Percentiles rank a stretch among this genome's conserved stretches.
Conservation (phyloP, 2,888 invertebrate genomes). For the Drosophila gaucha region DNA sequence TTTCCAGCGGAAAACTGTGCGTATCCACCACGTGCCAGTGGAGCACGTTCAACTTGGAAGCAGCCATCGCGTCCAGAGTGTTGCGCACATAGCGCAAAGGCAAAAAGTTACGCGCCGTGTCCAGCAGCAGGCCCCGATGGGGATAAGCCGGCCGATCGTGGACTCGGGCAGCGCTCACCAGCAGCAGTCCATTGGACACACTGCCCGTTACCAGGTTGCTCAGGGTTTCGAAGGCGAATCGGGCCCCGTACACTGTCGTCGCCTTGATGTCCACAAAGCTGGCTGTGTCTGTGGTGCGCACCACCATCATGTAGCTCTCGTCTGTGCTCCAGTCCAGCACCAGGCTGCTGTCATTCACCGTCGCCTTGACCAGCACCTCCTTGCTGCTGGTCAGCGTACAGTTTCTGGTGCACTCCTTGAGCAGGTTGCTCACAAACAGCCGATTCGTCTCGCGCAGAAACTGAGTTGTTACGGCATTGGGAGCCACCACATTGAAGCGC, state of each 20-base stretch:
- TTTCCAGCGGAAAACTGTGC: slow-evolving; percentile 95
- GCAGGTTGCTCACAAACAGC: slow-evolving; percentile 86
- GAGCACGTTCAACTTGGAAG: slow-evolving; percentile 95
- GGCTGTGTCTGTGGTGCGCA: slow-evolving; percentile 86
- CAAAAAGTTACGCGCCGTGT: slow-evolving; percentile 95
- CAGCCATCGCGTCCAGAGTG: slow-evolving; percentile 92
- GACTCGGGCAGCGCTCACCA: slow-evolving; percentile 88
- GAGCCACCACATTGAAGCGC: slow-evolving; percentile 86
- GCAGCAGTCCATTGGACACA: slow-evolving; percentile 86
- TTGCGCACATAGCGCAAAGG: slow-evolving; percentile 89
- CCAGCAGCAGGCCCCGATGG: slow-evolving; percentile 94
- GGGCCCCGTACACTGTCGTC: slow-evolving; percentile 89
- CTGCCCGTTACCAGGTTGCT: slow-evolving; percentile 87
- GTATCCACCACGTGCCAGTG: slow-evolving; percentile 97
- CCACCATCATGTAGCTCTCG: slow-evolving; percentile 88
- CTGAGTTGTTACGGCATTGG: slow-evolving; percentile 85
- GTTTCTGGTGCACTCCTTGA: slow-evolving; percentile 87
- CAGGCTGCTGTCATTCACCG: slow-evolving; percentile 85
- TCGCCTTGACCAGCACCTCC: slow-evolving; percentile 87
- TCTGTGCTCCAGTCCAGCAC: slow-evolving; percentile 88
- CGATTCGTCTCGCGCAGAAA: slow-evolving; percentile 86
- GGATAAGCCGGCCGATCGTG: slow-evolving; percentile 92
- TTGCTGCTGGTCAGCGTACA: slow-evolving; percentile 85
- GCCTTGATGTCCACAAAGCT: slow-evolving; percentile 87
- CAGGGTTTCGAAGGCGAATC: slow-evolving; percentile 91